Base-by-base conservation (phyloP, 2,113 vertebrate species). In the Balaeniceps rex region DNA sequence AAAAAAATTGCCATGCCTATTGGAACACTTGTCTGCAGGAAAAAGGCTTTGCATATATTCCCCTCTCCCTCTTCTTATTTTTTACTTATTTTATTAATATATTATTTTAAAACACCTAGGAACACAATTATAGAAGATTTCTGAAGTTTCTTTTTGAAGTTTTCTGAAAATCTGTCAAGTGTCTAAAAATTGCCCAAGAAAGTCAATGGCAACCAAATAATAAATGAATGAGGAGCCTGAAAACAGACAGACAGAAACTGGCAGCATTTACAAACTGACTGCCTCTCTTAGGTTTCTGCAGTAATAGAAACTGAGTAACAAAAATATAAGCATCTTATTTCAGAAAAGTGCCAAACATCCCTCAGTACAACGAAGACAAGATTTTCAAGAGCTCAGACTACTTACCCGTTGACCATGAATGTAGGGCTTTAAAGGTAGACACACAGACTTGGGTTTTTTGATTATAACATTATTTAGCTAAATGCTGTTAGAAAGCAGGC, bases 371-470 rank as follows among this genome's bases (percentile, higher is more conserved):
- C 5, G 12, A 49, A 61, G 21, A 65, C 1, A 12, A 70, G 36
- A 65, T n/a, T 46, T 44, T 10, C 1, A 6, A 70, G 23, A 3
- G 22, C 65, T 84, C 38, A 24, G 26, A 8, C 34, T 46, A 11
- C 10, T 82, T 54, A 44, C 6, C 19, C 1, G 0, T 54, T 38
- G 25, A 22, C 52, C 10, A 9, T 19, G 34, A 58, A 16, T 3
- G 14, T 10, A 29, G 24, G 29, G 8, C 18, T 82, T 42, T 25
- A 40, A 34, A 0, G 1, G 57, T 8, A 68, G n/a, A 23, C 10
- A 42, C 23, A 33, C 1, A 44, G 47, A 33, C 18, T 34, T 63
- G 12, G 2, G 0, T 2, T 6, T 75, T 69, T 72, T 31, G 0
- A 4, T 36, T 19, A 25, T 34, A 44, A 58, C 7, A 19, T 42